Percentiles rank a stretch among this genome's conserved stretches.
phyloP scores from a whole-genome alignment of 2,797 vertebrate genomes.

The Darevskia mixta region DNA sequence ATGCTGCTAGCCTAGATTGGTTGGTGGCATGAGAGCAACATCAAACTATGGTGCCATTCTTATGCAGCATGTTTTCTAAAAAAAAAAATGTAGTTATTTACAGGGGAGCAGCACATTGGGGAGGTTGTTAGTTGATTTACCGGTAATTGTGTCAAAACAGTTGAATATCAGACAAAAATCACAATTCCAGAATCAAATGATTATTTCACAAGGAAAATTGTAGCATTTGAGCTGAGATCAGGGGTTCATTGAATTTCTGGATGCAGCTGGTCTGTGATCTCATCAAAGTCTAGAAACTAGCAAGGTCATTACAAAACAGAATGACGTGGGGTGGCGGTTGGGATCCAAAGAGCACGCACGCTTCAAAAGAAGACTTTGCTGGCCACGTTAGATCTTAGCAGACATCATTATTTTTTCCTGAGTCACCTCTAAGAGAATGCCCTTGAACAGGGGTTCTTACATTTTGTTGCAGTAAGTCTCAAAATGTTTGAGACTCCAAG shows the following conservation, averaged over 20 bases:
- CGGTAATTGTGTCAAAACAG: background rate
- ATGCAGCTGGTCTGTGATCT: constrained; percentile 7
- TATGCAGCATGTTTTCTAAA: background rate
- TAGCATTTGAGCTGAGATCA: background rate
- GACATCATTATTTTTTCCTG: background rate
- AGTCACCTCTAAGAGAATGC: background rate
- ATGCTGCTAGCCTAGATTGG: background rate
- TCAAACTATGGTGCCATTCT: background rate
- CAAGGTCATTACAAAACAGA: background rate
- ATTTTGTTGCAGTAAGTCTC: background rate
- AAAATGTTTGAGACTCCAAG: background rate
- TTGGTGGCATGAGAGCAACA: background rate
- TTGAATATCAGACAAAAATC: background rate
- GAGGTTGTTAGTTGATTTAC: background rate
- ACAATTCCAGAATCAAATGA: background rate
- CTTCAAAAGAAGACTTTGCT: background rate
- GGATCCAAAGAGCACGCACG: background rate
- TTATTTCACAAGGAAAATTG: background rate
- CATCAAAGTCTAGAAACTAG: constrained; percentile 5
- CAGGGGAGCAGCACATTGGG: background rate
- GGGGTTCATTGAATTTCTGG: background rate
- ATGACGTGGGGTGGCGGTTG: background rate
- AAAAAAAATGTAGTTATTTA: background rate
- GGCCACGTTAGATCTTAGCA: background rate
- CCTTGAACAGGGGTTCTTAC: background rate